phyloP scores from a whole-genome alignment of 2,888 invertebrate genomes.

The Acrobasis consociella region DNA sequence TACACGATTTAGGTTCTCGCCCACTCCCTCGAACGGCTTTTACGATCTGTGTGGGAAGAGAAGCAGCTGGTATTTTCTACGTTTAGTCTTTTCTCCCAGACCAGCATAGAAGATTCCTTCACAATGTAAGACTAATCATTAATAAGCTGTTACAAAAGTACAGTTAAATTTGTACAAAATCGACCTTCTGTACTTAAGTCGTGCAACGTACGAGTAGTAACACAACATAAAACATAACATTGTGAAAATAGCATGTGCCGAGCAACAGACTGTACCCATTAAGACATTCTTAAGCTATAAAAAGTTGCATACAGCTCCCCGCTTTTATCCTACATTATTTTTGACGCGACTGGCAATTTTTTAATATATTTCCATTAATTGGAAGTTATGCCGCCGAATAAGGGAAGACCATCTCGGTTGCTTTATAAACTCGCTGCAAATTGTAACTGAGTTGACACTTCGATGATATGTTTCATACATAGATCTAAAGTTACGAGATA shows the following conservation, averaged over 20 bases:
- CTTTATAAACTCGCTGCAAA: conserved; percentile 26
- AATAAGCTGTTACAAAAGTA: no score
- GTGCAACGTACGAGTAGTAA: background rate
- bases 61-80: no score
- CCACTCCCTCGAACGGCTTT: no score
- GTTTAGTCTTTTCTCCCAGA: no score
- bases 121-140: no score
- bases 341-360: conserved; percentile 30
- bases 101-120: no score
- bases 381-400: conserved; percentile 33
- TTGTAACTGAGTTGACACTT: conserved; percentile 9
- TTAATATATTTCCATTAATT: conserved; percentile 41
- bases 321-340: conserved; percentile 35
- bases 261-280: conserved; percentile 26
- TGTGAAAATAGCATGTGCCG: conserved; percentile 18
- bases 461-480: background rate
- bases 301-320: conserved; percentile 34
- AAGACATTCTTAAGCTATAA: conserved; percentile 28
- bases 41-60: no score
- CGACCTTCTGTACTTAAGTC: background rate
- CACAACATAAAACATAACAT: conserved; percentile 12
- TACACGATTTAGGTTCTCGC: no score
- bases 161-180: no score
- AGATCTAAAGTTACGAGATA: no score
- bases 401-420: conserved; percentile 32